Percentiles rank a stretch among this genome's conserved stretches.
Conservation (phyloP, 2,888 invertebrate species). For the Erynnis tages region DNA sequence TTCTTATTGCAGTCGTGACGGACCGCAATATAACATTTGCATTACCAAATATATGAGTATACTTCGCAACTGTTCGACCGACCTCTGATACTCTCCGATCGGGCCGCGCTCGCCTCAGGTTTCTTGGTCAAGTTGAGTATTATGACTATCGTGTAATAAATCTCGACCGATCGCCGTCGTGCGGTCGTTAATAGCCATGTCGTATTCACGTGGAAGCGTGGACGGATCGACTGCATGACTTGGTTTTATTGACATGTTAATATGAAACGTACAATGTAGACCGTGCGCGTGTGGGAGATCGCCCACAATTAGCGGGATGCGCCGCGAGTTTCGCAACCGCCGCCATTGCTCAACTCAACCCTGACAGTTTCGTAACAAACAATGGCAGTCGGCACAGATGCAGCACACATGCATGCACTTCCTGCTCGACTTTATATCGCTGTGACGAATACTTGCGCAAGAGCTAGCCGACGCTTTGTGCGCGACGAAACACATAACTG, state of each 20-base stretch:
- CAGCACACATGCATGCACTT: slow-evolving; percentile 77
- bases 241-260: slow-evolving; percentile 30
- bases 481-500: slow-evolving; percentile 56
- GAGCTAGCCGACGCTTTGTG: slow-evolving; percentile 57
- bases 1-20: slow-evolving; percentile 49
- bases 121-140: slow-evolving; percentile 62
- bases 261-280: slow-evolving; percentile 15
- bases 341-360: slow-evolving; percentile 75
- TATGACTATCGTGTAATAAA: slow-evolving; percentile 24
- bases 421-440: slow-evolving; percentile 74
- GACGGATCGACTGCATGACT: slow-evolving; percentile 23
- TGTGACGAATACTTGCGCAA: slow-evolving; percentile 70
- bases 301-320: slow-evolving; percentile 75
- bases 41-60: slow-evolving; percentile 70
- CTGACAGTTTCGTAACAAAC: slow-evolving; percentile 78
- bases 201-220: slow-evolving; percentile 31
- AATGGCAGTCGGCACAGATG: slow-evolving; percentile 56
- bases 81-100: slow-evolving; percentile 55
- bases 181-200: slow-evolving; percentile 35
- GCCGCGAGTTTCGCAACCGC: slow-evolving; percentile 65
- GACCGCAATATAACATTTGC: slow-evolving; percentile 53
- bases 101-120: slow-evolving; percentile 45
- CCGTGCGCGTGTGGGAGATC: slow-evolving; percentile 56
- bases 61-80: slow-evolving; percentile 68
- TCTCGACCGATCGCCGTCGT: slow-evolving; percentile 14